Base-by-base conservation (phyloP, 2,113 vertebrate genomes). In the Rostratula benghalensis region DNA sequence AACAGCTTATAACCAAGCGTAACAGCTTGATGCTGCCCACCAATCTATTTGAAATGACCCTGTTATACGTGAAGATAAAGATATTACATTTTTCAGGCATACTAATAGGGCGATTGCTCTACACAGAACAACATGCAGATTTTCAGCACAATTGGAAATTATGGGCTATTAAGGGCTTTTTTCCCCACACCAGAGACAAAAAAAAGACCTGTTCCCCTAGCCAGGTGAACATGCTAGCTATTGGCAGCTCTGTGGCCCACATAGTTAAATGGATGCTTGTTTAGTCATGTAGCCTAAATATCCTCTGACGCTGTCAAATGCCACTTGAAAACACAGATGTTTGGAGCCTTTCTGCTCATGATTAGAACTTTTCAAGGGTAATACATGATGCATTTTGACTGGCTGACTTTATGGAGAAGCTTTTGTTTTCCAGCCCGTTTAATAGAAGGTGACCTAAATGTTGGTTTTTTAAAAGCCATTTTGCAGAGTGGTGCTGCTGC, bases 291-390 rank as follows among this genome's bases (percentile, higher is more conserved):
- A 45, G 41, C 64, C 35, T 67, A 43, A 89, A 50, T 67, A 43
- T n/a, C 56, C 51, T 35, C 65, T 60, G 70, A 39, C 0, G 0
- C 31, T 75, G 56, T 56, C 8, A 3, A 69, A 74, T 54, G 51
- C 59, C 0, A 0, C 69, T 81, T 85, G 80, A 54, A 89, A 94
- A 79, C 0, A 0, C 63, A 69, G 67, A 57, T 73, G 33, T 74
- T 69, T 76, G 67, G 43, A 85, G 30, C 50, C 37, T 43, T 93
- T 31, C 60, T 85, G 69, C n/a, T 80, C 25, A 13, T 41, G 75
- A 81, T 71, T 51, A 69, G 63, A 75, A 67, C 82, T 82, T 93
- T 78, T 67, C 85, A 87, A 95, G 86, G 83, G 83, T 61, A 71
- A 48, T 54, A 64, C 13, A 51, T 69, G 67, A 80, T 86, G 57